Base-by-base conservation (phyloP, 2,113 vertebrate species). In the Lasiurus borealis region DNA sequence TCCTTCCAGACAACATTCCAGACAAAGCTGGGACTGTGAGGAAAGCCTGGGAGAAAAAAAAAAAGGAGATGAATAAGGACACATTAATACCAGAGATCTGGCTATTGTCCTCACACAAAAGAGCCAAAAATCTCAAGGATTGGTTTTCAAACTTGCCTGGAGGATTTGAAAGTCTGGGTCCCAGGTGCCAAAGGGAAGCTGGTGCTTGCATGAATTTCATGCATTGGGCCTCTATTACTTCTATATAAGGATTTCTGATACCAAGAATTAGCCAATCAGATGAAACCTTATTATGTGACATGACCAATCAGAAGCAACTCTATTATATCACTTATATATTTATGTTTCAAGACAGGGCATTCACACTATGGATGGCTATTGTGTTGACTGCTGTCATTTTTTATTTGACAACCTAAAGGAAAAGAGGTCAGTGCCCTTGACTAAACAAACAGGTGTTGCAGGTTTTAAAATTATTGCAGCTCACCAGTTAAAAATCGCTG, bases 81-180 rank as follows among this genome's bases (percentile, higher is more conserved):
- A 84, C 0, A 5, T 83, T 75, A 82, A 87, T 90, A 88, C 64
- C 84, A 64, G 78, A 73, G 54, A 52, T 15, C 62, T 13, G 29
- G 34, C 85, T 84, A 44, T 40, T 85, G 81, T 87, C 48, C 57
- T 89, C 44, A 36, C 34, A 83, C 25, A 92, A 81, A 95, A 87
- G 27, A 62, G 31, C 72, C 71, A 46, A 1, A 90, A 94, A 90
- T 88, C 95, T 91, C 90, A 80, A 86, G 87, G 92, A 89, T 95
- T 84, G 78, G 64, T 76, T 96, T 82, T 84, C 81, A 75, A 78
- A 91, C 59, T 59, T 88, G 82, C 94, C 73, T 1, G 2, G 52
- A 40, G 40, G 40, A 40, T 40, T 40, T 40, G 40, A 40, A 40
- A 40, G 40, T 40, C 40, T 40, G 40, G 40, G 40, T 40, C 40